Percentiles rank a stretch among this genome's conserved stretches.
These are phyloP conservation scores for Erythrolamprus reginae DNA, from an alignment of 2,113 vertebrate genomes.

Conservation along the genomic window DNA sequence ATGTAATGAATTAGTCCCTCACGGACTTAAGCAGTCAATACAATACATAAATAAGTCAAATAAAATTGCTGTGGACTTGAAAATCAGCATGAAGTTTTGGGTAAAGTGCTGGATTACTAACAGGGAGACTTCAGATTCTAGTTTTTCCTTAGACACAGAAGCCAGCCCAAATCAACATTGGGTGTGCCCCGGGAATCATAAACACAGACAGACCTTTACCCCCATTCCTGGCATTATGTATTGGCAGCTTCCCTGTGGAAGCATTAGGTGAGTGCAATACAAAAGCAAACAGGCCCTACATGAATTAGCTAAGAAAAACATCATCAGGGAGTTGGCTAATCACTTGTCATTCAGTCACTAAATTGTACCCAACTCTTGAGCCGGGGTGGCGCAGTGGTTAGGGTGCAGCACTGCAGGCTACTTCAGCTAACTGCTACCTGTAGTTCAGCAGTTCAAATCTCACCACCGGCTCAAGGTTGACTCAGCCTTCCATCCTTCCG, in stretches of 20 bases:
- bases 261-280: not conserved
- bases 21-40: not conserved
- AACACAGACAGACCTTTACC: not conserved
- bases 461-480: too few species aligned
- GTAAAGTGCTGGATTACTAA: not conserved
- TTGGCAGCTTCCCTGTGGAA: not conserved
- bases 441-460: too few species aligned
- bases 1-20: not conserved
- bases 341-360: not conserved
- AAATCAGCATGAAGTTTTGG: not conserved
- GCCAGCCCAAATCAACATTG: not conserved
- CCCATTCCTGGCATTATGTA: not conserved
- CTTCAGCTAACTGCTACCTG: too few species aligned
- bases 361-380: not conserved
- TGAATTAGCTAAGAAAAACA: not conserved
- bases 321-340: not conserved
- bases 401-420: too few species aligned
- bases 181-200: not conserved
- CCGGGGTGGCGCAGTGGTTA: too few species aligned
- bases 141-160: not conserved
- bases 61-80: not conserved
- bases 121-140: not conserved
- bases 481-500: too few species aligned
- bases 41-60: not conserved
- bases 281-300: not conserved